Conservation (phyloP, 2,888 invertebrate genomes). For the Ceraclea dissimilis region DNA sequence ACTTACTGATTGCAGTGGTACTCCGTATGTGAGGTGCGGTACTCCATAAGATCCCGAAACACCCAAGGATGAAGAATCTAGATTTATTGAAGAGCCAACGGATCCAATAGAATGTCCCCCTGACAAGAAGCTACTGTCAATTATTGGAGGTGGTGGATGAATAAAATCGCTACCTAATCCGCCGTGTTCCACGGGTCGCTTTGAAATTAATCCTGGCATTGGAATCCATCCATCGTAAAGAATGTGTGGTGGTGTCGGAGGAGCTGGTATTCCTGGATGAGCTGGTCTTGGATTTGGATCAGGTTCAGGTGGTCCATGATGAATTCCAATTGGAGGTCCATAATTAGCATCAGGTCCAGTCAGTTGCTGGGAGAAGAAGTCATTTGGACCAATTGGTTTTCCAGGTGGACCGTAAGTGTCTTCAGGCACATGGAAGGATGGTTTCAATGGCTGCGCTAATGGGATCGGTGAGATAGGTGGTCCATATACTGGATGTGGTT, state of each 20-base stretch:
- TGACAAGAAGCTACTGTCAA: slow-evolving; percentile 18
- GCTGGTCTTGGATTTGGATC: slow-evolving; percentile 53
- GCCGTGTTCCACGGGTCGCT: slow-evolving; percentile 27
- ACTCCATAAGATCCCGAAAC: slow-evolving; percentile 44
- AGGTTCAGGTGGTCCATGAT: slow-evolving; percentile 54
- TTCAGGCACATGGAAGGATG: slow-evolving; percentile 40
- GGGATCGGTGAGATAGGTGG: slow-evolving; percentile 33
- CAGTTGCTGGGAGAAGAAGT: slow-evolving; percentile 37
- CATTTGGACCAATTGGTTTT: slow-evolving; percentile 36
- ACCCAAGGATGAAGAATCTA: slow-evolving; percentile 8
- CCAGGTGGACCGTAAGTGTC: slow-evolving; percentile 47
- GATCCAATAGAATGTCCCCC: slow-evolving; percentile 16
- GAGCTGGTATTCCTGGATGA: slow-evolving; percentile 62
- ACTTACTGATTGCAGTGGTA: background rate
- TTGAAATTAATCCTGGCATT: slow-evolving; percentile 58
- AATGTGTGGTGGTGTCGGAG: slow-evolving; percentile 66
- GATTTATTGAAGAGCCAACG: background rate
- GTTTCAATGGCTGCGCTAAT: slow-evolving; percentile 38
- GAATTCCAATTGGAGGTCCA: slow-evolving; percentile 32
- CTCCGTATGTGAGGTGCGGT: slow-evolving; percentile 31
- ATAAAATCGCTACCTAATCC: slow-evolving; percentile 21
- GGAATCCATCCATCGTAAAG: slow-evolving; percentile 84
- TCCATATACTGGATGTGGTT: slow-evolving; percentile 36
- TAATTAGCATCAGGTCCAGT: slow-evolving; percentile 33
- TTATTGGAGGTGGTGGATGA: slow-evolving; percentile 30